Conservation (phyloP, 2,888 invertebrate species). For the Ochropleura plecta region DNA sequence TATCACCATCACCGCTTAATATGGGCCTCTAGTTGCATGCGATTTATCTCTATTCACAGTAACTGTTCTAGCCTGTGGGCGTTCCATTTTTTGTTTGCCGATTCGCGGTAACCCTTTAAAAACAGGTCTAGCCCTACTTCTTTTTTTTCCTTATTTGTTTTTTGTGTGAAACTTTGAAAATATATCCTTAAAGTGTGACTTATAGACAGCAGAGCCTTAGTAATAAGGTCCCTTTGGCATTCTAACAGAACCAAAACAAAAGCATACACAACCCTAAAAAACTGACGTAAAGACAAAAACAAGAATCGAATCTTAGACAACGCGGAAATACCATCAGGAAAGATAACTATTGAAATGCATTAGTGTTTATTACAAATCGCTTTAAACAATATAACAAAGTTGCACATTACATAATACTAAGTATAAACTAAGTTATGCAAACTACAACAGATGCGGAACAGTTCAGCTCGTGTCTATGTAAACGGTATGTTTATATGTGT, state of each 20-base stretch:
- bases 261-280: not conserved
- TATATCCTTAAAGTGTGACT: no score
- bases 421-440: slow-evolving; percentile 43
- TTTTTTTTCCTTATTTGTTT: no score
- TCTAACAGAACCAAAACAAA: not conserved
- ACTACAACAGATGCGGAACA: slow-evolving; percentile 30
- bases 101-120: not conserved
- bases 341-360: not conserved
- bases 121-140: not conserved
- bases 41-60: not conserved
- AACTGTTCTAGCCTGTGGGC: not conserved
- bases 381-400: slow-evolving; percentile 23
- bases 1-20: not conserved
- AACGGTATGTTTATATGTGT: slow-evolving; percentile 15
- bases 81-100: not conserved
- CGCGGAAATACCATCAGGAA: not conserved
- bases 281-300: not conserved
- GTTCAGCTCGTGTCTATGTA: slow-evolving; percentile 33
- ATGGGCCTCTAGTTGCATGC: not conserved
- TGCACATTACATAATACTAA: slow-evolving; percentile 13
- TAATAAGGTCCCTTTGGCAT: not conserved
- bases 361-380: slow-evolving; percentile 7
- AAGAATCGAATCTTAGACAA: not conserved
- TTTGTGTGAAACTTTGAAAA: no score
- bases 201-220: no score